Evolutionary conservation across 2,888 invertebrate genomes (phyloP), one percentile per base, ranked within the genome.

Genomic region (Dermolepida albohirtum): DNA sequence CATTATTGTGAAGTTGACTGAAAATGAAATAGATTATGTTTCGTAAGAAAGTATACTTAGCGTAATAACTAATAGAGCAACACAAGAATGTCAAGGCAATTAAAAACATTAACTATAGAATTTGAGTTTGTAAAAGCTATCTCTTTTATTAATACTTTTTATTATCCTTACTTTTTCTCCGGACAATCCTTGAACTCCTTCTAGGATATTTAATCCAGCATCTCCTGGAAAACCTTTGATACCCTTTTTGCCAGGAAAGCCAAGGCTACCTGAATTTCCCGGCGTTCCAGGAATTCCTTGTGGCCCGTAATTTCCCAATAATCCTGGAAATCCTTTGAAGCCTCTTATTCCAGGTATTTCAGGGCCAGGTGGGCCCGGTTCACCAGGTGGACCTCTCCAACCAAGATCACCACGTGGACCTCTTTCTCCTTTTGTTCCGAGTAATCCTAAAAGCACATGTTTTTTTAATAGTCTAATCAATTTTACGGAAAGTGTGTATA

Each of bases 311-410:
- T 87, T 86, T 44, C 94, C 94, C 22, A 85, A 86, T 52, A 87
- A 81, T 39, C 94, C 94, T 0, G 85, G 82, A 71, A 87, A 86
- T 5, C 94, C 94, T 80, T 90, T 91, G 8, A 84, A 78, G 12
- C 94, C 94, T 29, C 81, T 74, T 0, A 84, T 81, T 44, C 84
- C 82, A 50, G 74, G 73, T 29, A 74, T 70, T 51, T 82, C 84
- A 40, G 78, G 65, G 74, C 78, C 82, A 49, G 74, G 74, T 34
- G 72, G 70, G 47, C 83, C 84, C 17, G 78, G 77, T 52, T 71
- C 72, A 12, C 87, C 88, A 59, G 83, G 76, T 0, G 78, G 70
- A 57, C 93, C 92, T 1, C 81, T 84, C 14, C 81, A 80, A 51
- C 89, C 89, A 14, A 76, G 70, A 65, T 75, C 78, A 17, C 92